Conservation (phyloP, 2,888 invertebrate species). For the Rhopalosiphum nymphaeae region DNA sequence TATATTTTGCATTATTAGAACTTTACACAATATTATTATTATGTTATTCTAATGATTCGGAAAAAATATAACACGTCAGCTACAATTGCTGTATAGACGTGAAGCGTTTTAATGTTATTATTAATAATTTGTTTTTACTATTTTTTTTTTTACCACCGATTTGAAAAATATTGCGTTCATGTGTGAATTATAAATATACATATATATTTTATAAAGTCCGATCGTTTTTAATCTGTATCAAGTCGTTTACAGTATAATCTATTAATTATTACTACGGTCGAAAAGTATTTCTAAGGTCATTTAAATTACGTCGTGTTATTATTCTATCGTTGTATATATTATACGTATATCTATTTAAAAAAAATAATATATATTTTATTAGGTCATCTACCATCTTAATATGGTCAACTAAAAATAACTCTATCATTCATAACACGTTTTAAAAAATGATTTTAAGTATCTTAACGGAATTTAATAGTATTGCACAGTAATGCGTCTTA, state of each 20-base stretch:
- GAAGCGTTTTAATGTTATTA: neutral
- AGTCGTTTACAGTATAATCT: neutral
- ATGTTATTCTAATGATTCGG: neutral
- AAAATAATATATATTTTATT: conserved; percentile 34
- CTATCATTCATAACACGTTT: conserved; percentile 40
- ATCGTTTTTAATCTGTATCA: neutral
- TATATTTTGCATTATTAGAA: neutral
- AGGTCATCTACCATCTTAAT: conserved; percentile 50
- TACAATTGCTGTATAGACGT: neutral
- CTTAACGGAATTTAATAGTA: conserved; percentile 8
- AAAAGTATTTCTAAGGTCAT: conserved; percentile 46
- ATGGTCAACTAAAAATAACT: conserved; percentile 49
- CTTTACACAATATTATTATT: neutral
- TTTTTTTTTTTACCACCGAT: neutral
- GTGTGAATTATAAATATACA: neutral
- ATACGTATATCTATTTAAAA: conserved; percentile 22
- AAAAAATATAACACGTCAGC: neutral
- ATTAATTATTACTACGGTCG: conserved; percentile 24
- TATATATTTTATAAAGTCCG: neutral
- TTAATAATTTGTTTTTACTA: neutral
- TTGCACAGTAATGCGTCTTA: neutral
- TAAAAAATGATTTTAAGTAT: conserved; percentile 9
- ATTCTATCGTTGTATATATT: neutral
- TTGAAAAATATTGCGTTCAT: neutral
- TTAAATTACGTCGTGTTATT: conserved; percentile 3